Evolutionary conservation across 2,113 vertebrate genomes (phyloP).

Genomic region (Larimichthys crocea): DNA sequence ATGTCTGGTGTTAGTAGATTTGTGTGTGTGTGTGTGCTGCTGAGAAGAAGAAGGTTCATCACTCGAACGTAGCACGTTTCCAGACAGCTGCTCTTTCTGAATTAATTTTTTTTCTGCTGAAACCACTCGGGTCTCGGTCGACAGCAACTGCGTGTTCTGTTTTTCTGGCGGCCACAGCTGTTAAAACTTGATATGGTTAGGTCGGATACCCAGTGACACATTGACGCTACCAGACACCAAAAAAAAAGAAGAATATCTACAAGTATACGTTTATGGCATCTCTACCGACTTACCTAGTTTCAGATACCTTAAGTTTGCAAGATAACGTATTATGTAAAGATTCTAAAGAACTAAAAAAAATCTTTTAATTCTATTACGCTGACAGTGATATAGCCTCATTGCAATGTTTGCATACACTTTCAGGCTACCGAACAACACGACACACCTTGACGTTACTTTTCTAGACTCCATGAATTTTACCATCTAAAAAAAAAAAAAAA

Average conservation of each 20-base stretch:
- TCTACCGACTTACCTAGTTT: conserved; percentile 33
- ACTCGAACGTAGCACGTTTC: conserved; percentile 27
- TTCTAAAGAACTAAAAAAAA: conserved; percentile 31
- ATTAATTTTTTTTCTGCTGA: conserved; percentile 33
- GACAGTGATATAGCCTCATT: conserved; percentile 50
- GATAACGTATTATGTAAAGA: conserved; percentile 26
- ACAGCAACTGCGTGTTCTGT: conserved; percentile 8
- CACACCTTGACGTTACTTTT: conserved; percentile 33
- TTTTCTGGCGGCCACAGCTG: conserved; percentile 71
- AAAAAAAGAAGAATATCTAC: conserved; percentile 53
- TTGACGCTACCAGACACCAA: conserved; percentile 55
- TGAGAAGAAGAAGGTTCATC: conserved; percentile 1
- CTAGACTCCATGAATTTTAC: conserved; percentile 36
- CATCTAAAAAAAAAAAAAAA: conserved; percentile 47
- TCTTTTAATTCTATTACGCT: neutral
- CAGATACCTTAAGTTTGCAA: conserved; percentile 35
- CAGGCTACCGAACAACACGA: conserved; percentile 42
- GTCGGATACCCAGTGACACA: conserved; percentile 86
- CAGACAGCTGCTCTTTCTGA: conserved; percentile 39
- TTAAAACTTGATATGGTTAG: conserved; percentile 67
- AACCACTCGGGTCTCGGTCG: conserved; percentile 26
- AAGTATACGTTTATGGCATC: conserved; percentile 39
- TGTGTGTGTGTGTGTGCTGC: conserved; percentile 14
- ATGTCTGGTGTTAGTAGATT: neutral
- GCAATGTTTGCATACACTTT: conserved; percentile 38